These are phyloP conservation scores for Tanytarsus gracilentus DNA, from an alignment of 2,888 invertebrate species.

Conservation along the genomic window DNA sequence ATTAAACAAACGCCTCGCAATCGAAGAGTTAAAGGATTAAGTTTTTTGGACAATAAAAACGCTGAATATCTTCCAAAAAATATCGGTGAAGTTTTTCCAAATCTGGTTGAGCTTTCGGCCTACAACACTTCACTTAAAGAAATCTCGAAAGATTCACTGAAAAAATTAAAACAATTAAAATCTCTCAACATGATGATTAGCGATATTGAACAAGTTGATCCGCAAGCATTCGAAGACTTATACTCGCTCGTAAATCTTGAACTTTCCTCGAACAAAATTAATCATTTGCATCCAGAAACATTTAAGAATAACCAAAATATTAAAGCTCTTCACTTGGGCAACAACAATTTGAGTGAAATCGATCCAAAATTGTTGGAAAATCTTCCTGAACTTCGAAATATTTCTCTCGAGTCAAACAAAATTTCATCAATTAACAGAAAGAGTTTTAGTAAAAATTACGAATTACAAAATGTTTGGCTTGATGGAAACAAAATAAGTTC, in stretches of 20 bases:
- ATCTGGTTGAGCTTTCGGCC: neutral
- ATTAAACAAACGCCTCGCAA: neutral
- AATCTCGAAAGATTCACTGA: neutral
- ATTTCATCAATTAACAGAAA: neutral
- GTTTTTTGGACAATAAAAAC: slow-evolving; percentile 3
- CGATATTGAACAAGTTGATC: slow-evolving; percentile 29
- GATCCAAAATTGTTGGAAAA: slow-evolving; percentile 26
- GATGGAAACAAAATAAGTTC: neutral
- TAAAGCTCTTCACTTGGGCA: slow-evolving; percentile 26
- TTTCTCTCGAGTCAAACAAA: slow-evolving; percentile 30
- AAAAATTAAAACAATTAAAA: slow-evolving; percentile 29
- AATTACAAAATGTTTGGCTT: slow-evolving; percentile 3
- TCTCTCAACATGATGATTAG: slow-evolving; percentile 30
- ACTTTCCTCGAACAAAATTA: slow-evolving; percentile 29
- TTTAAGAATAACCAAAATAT: slow-evolving; percentile 23
- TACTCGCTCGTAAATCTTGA: slow-evolving; percentile 21
- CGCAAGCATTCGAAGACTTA: slow-evolving; percentile 29
- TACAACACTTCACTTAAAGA: neutral
- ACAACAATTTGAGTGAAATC: slow-evolving; percentile 26
- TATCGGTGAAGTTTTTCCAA: slow-evolving; percentile 3
- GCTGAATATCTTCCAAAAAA: neutral
- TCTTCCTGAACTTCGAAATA: slow-evolving; percentile 26
- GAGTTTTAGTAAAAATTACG: slow-evolving; percentile 1
- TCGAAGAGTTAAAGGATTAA: neutral
- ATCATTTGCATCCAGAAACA: slow-evolving; percentile 25